Evolutionary conservation across 2,888 invertebrate species (phyloP).

Genomic region (Yponomeuta malinellus): DNA sequence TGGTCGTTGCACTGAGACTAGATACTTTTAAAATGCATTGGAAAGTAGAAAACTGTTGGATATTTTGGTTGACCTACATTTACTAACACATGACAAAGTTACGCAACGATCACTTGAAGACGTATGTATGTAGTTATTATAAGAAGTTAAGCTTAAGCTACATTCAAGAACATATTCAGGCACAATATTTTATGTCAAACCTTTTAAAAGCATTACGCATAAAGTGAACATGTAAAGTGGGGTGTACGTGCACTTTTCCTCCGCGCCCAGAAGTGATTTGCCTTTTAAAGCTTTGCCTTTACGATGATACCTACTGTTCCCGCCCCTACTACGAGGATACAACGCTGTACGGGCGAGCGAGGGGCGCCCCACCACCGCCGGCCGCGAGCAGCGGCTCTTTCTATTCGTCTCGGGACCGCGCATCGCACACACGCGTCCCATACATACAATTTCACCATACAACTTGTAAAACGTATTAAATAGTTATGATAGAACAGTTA

Average conservation of each 20-base stretch:
- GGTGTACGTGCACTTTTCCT: slow-evolving; percentile 32
- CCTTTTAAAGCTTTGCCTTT: slow-evolving; percentile 35
- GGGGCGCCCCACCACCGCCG: too few relatives aligned
- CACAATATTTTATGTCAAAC: too few relatives aligned
- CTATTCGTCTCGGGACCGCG: too few relatives aligned
- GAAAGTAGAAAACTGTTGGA: slow-evolving; percentile 66
- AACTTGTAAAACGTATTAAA: too few relatives aligned
- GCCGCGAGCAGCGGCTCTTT: too few relatives aligned
- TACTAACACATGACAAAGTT: slow-evolving; percentile 13
- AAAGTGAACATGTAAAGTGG: slow-evolving; percentile 10
- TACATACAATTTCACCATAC: too few relatives aligned
- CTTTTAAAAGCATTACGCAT: slow-evolving; percentile 2
- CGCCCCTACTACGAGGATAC: too few relatives aligned
- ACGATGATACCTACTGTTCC: slow-evolving; percentile 45
- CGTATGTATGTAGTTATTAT: background rate
- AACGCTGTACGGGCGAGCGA: too few relatives aligned
- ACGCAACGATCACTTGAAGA: slow-evolving; percentile 13
- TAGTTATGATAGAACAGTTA: too few relatives aligned
- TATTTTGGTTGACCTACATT: slow-evolving; percentile 15
- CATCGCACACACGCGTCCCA: too few relatives aligned
- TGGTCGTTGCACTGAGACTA: slow-evolving; percentile 72
- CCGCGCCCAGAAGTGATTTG: slow-evolving; percentile 56
- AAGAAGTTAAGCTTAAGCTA: background rate
- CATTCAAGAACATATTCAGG: too few relatives aligned
- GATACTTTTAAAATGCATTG: slow-evolving; percentile 71